phyloP scores from a whole-genome alignment of 2,113 vertebrate genomes.

The Mesoclemmys tuberculata region DNA sequence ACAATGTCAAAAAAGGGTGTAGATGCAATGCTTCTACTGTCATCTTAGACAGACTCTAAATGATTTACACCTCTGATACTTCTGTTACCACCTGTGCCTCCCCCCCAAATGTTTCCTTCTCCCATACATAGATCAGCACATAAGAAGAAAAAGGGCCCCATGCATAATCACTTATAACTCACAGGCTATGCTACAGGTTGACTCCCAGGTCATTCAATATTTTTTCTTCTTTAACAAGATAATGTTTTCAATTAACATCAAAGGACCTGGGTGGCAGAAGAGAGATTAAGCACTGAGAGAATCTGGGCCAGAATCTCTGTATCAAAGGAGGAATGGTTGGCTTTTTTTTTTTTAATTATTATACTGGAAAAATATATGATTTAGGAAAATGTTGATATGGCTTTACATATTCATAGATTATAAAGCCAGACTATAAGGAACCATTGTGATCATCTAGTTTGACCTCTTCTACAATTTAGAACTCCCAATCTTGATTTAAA shows the following conservation, averaged over 20 bases:
- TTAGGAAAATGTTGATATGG: background rate
- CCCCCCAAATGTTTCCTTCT: background rate
- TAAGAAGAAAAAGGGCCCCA: background rate
- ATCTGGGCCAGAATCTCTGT: background rate
- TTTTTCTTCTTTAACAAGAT: background rate
- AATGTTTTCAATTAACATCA: background rate
- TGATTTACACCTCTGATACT: background rate
- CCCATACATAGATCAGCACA: background rate
- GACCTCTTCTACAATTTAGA: no score
- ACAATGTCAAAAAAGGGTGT: background rate
- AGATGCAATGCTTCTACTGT: background rate
- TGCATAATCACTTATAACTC: background rate
- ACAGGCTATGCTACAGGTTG: background rate
- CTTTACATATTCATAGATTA: background rate
- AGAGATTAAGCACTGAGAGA: slow-evolving; percentile 21
- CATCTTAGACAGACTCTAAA: background rate
- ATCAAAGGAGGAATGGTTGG: background rate
- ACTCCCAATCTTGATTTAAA: background rate
- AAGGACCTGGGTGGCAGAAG: background rate
- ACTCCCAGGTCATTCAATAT: background rate
- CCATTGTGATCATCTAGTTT: no score
- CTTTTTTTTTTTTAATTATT: background rate
- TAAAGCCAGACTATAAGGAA: no score
- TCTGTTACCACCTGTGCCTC: background rate
- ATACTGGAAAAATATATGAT: background rate